phyloP scores from a whole-genome alignment of 2,888 invertebrate species.

The Argyresthia goedartella region DNA sequence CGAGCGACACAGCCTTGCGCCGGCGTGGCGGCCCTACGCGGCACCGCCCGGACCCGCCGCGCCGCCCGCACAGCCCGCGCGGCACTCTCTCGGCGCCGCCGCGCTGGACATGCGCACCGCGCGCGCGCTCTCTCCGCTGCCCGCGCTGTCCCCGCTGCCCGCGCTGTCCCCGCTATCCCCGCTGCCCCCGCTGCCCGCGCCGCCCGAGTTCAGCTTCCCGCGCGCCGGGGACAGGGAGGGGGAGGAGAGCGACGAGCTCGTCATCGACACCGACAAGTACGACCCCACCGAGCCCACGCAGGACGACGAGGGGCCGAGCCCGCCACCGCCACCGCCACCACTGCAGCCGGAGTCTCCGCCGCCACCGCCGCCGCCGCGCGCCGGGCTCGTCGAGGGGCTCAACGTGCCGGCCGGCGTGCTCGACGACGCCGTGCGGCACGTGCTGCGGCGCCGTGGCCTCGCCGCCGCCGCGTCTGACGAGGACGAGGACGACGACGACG shows the following conservation, averaged over 20 bases:
- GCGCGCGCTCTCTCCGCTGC: conserved; percentile 24
- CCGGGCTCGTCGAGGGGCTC: conserved; percentile 22
- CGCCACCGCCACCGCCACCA: conserved; percentile 6
- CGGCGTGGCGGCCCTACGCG: too few species aligned
- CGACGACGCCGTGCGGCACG: conserved; percentile 46
- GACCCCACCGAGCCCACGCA: conserved; percentile 68
- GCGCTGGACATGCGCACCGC: conserved; percentile 51
- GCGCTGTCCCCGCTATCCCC: conserved; percentile 12
- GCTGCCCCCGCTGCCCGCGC: conserved; percentile 20
- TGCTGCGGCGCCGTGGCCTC: conserved; percentile 45
- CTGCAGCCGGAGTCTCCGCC: conserved; percentile 6
- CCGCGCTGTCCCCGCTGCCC: too few species aligned
- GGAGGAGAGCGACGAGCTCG: conserved; percentile 62
- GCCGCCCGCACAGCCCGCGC: conserved; percentile 17
- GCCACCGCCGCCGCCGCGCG: conserved; percentile 9
- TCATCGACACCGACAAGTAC: conserved; percentile 71
- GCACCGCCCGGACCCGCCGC: conserved; percentile 12
- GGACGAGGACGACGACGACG: conserved; percentile 47
- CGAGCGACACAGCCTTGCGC: background rate
- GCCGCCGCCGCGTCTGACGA: too few species aligned
- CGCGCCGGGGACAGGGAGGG: conserved; percentile 41
- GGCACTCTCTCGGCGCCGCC: conserved; percentile 42
- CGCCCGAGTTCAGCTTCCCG: conserved; percentile 43
- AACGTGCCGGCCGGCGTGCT: conserved; percentile 33
- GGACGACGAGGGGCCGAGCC: conserved; percentile 32